Base-by-base conservation (phyloP, 2,888 invertebrate genomes). In the Clostera curtula region DNA sequence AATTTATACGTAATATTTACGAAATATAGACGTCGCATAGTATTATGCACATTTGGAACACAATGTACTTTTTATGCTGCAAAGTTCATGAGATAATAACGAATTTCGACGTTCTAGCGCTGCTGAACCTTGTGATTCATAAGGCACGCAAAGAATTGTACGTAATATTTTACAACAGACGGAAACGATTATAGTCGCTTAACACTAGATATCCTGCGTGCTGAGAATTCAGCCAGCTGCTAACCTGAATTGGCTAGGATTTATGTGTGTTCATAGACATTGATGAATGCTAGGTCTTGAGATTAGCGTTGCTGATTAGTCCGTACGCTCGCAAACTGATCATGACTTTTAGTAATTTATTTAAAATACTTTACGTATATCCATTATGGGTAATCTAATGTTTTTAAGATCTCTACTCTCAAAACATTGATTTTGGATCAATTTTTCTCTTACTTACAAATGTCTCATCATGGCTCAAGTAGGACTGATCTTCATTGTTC, bases 61-160 rank as follows among this genome's bases (percentile, higher is more conserved):
- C n/a, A n/a, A n/a, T n/a, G n/a, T n/a, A n/a, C n/a, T n/a, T n/a
- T n/a, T n/a, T n/a, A n/a, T n/a, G n/a, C n/a, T n/a, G n/a, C n/a
- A n/a, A n/a, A n/a, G n/a, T n/a, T n/a, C n/a, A n/a, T n/a, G 14
- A 19, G 12, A 24, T 26, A 29, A 30, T 28, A 43, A 24, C 31
- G 34, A 29, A 27, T 40, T 31, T 41, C 52, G 43, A 54, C 47
- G 53, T 40, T 43, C 52, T 34, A 44, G 61, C 52, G 57, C 63
- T 60, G 58, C 59, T 66, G 60, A 56, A 59, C 40, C 33, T 46
- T 43, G 42, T 74, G 75, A 76, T 49, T 77, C 72, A 71, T 53
- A 49, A 43, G 49, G 58, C 47, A 52, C 50, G 49, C 50, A 59
- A 57, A 50, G 46, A 48, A 49, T n/a, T n/a, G n/a, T 54, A 49